Evolutionary conservation across 1,140 invertebrate genomes (phyloP).

Genomic region (Hylyphantes graminicola): DNA sequence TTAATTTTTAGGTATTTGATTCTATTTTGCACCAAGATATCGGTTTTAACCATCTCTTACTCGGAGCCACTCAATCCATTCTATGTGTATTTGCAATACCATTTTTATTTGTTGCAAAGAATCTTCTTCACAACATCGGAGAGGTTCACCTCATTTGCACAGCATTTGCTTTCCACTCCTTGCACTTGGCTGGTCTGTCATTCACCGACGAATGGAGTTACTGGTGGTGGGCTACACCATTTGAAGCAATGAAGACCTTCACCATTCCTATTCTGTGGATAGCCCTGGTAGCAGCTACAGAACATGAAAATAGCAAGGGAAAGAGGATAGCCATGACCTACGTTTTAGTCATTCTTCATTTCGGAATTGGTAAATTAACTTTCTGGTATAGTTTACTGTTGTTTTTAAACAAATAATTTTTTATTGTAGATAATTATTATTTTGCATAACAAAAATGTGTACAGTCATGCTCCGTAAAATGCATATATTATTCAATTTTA

Average conservation of each 20-base stretch:
- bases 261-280: conserved; percentile 61
- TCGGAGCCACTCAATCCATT: conserved; percentile 49
- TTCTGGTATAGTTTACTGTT: no score
- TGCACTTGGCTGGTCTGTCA: conserved; percentile 61
- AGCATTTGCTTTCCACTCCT: conserved; percentile 62
- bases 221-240: conserved; percentile 61
- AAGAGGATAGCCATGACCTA: conserved; percentile 59
- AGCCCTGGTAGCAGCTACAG: conserved; percentile 52
- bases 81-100: conserved; percentile 44
- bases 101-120: conserved; percentile 61
- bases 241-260: conserved; percentile 63
- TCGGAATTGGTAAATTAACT: conserved; percentile 57
- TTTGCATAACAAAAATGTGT: no score
- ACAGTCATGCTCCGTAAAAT: no score
- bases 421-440: no score
- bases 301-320: conserved; percentile 36
- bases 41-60: conserved; percentile 32
- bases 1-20: conserved; percentile 37
- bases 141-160: conserved; percentile 58
- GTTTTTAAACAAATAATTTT: no score
- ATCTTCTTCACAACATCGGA: conserved; percentile 62
- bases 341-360: conserved; percentile 59
- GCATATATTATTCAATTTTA: no score
- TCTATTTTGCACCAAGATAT: conserved; percentile 55
- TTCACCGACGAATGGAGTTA: conserved; percentile 38